Evolutionary conservation across 2,888 invertebrate species (phyloP), one percentile per base, ranked within the genome.

Genomic region (Lasioglossum vierecki): DNA sequence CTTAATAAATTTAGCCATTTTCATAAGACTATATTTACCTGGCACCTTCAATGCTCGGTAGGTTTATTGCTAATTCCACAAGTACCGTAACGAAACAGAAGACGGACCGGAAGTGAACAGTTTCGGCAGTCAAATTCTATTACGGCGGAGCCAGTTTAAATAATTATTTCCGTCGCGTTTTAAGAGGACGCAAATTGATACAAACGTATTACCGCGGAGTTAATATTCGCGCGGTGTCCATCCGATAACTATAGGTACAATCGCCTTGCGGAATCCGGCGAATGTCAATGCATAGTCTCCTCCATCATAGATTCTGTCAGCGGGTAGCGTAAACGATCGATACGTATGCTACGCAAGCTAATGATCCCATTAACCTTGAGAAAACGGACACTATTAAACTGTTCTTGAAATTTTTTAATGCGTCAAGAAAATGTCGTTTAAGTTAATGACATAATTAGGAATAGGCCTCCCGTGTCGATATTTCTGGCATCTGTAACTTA

Each of bases 201-300:
- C 73, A n/a, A 84, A 79, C 63, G 39, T 41, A 66, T 75, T 75
- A 18, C 41, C 66, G 6, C 30, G 2, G 44, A 13, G 22, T 86
- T 85, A 87, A 78, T 83, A 87, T 85, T 85, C 80, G 39, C 70
- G 26, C 13, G 66, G 11, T 73, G 81, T 80, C 39, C 60, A 68
- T 53, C 46, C 35, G 79, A 87, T 85, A 79, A 53, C 9, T 76
- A 26, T 35, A 73, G 53, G 39, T 74, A 73, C 63, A 82, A 82
- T 53, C 83, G 57, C 60, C 84, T 66, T 44, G 53, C 46, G 80
- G 49, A 76, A 80, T 75, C 63, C 46, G 35, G 26, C 53, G 87
- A 87, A 88, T 83, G 57, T 83, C 87, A 85, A 82, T 82, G 79
- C 82, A 71, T 71, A 60, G 79, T 68, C 76, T 73, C 8, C 18